Evolutionary conservation across 2,797 vertebrate species (phyloP).

Genomic region (Acropternis orthonyx): DNA sequence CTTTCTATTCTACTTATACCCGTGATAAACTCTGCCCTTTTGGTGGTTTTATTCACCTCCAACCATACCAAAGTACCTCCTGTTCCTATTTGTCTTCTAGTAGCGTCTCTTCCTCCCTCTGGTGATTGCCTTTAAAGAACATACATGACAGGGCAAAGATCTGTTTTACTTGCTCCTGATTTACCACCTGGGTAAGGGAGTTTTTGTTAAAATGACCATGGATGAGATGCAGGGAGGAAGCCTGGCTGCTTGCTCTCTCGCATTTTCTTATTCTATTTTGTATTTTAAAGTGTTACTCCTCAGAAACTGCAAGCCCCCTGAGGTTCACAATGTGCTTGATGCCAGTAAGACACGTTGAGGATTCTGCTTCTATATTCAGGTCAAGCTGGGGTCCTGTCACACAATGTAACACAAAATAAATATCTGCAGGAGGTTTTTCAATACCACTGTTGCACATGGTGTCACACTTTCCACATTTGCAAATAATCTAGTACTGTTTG

Average conservation of each 20-base stretch:
- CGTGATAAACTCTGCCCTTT: not conserved
- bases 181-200: not conserved
- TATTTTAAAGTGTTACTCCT: not conserved
- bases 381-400: not conserved
- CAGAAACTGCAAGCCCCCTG: not conserved
- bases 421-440: not conserved
- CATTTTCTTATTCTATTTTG: not conserved
- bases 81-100: not conserved
- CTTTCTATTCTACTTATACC: not conserved
- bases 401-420: not conserved
- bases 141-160: accelerated
- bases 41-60: not conserved
- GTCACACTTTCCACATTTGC: not conserved
- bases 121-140: not conserved
- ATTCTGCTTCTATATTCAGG: not conserved
- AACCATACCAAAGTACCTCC: not conserved
- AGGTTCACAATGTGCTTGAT: not conserved
- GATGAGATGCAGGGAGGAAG: not conserved
- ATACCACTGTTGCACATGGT: not conserved
- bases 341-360: not conserved
- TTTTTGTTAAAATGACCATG: not conserved
- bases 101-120: not conserved
- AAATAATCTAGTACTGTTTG: not conserved
- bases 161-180: not conserved
- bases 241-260: not conserved